Base-by-base conservation (phyloP, 2,888 invertebrate species). In the Agriopis marginaria region DNA sequence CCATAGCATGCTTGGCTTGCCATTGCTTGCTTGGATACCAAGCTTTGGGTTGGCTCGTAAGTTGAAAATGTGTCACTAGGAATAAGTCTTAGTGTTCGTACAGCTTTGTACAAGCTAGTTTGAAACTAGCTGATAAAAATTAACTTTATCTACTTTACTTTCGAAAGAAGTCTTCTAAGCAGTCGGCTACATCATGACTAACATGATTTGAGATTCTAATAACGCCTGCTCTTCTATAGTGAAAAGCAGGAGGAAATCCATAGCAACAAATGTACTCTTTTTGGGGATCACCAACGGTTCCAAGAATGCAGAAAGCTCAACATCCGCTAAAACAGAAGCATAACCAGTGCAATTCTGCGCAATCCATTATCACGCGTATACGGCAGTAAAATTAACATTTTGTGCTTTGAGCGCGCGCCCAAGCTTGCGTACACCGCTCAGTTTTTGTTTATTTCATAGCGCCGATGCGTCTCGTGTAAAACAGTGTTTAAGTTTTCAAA, bases 361-460 rank as follows among this genome's bases (percentile, higher is more conserved):
- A 75, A 68, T 68, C 66, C 72, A 81, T 83, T 84, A 87, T 85
- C 83, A 77, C 77, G 81, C 77, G 75, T 75, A 84, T 83, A 85
- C 82, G 78, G 76, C 78, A 82, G 85, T 85, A 83, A 86, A 86
- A 86, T 86, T 82, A 84, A 82, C 82, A 77, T 82, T 84, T 83
- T 79, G 84, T 79, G 75, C 78, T 76, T 75, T 73, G 74, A 81
- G 78, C 81, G 81, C 79, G 79, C 84, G 82, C 81, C 83, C 82
- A 82, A 87, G 87, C 85, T 88, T 86, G 84, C 79, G 84, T 83
- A 83, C 83, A 77, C 86, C 84, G 84, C 86, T 87, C 82, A 87
- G 86, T 91, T 92, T 92, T 92, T 92, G 92, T 93, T 93, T 92
- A 88, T 91, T 92, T 90, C 92, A 91, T 90, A 91, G 89, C 89